A percentile compares a stretch with the other conserved stretches of the same genome.
Conservation (phyloP, 1,140 invertebrate species). For the Melitaea cinxia region DNA sequence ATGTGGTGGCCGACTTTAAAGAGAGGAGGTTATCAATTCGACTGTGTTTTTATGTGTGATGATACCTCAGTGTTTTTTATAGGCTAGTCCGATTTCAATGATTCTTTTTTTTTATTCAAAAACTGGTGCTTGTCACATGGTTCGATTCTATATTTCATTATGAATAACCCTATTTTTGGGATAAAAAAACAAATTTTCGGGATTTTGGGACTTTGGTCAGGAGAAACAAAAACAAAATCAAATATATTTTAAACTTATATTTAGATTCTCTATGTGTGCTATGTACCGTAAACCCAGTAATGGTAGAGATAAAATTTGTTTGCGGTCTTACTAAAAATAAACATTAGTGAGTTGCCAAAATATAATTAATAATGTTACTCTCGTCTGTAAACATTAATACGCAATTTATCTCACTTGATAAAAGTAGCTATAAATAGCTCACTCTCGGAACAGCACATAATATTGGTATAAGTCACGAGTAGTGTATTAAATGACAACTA, state of each 20-base stretch:
- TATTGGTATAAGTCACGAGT: constrained; percentile 1
- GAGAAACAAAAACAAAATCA: too few species aligned
- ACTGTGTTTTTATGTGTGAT: too few species aligned
- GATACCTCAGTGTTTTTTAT: too few species aligned
- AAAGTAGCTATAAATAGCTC: not conserved
- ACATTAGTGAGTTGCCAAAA: not conserved
- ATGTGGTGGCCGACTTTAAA: too few species aligned
- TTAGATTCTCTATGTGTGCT: not conserved
- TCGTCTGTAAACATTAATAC: not conserved
- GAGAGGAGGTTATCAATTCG: too few species aligned
- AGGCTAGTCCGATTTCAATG: too few species aligned
- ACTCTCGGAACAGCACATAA: not conserved
- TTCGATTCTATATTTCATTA: too few species aligned
- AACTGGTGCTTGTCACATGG: too few species aligned
- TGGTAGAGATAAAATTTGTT: not conserved
- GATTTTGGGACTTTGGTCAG: too few species aligned
- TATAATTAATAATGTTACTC: not conserved
- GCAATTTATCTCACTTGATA: not conserved
- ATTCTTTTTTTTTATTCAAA: too few species aligned
- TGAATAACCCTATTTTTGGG: too few species aligned
- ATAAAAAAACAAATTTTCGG: too few species aligned
- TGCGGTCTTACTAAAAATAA: not conserved
- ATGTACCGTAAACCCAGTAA: not conserved
- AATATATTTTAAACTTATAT: not conserved
- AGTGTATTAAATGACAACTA: not conserved